phyloP scores from a whole-genome alignment of 1,140 invertebrate genomes.

The Thalassaphorura encarpata region DNA sequence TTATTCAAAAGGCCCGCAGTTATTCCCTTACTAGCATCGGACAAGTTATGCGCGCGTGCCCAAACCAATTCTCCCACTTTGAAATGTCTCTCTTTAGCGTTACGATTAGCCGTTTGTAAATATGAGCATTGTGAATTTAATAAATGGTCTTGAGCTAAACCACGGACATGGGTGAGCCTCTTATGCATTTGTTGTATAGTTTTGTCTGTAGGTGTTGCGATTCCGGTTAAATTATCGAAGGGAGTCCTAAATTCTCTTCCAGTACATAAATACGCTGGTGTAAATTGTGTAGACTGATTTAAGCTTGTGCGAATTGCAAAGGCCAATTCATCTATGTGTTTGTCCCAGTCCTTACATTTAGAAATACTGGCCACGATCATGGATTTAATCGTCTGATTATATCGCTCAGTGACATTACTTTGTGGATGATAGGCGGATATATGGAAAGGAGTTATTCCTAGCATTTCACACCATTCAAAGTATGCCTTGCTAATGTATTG shows the following conservation, averaged over 20 bases:
- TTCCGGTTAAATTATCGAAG: constrained; percentile 7
- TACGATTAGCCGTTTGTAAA: constrained; percentile 3
- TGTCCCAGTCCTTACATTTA: constrained; percentile 33
- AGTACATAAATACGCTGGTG: constrained; percentile 38
- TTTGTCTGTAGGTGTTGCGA: too few species aligned
- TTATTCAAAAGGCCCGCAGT: constrained; percentile 18
- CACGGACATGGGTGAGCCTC: background rate
- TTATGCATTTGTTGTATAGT: background rate
- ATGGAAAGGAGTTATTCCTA: constrained; percentile 5
- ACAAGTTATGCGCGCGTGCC: constrained; percentile 5
- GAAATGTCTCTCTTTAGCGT: background rate
- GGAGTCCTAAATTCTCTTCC: constrained; percentile 34
- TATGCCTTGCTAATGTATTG: constrained; percentile 27
- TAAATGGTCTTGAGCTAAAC: background rate
- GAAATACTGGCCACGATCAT: constrained; percentile 34
- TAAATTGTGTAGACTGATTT: constrained; percentile 35
- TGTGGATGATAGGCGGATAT: constrained; percentile 38
- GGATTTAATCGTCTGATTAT: constrained; percentile 39
- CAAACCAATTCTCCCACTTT: constrained; percentile 12
- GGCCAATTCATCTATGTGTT: constrained; percentile 35
- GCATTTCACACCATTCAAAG: constrained; percentile 5
- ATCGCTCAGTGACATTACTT: constrained; percentile 39
- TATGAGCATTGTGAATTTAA: background rate
- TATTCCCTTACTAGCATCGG: constrained; percentile 9
- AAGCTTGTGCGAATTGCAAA: constrained; percentile 40